Evolutionary conservation across 2,888 invertebrate species (phyloP), one percentile per base, ranked within the genome.

Genomic region (Andrena hattorfiana): DNA sequence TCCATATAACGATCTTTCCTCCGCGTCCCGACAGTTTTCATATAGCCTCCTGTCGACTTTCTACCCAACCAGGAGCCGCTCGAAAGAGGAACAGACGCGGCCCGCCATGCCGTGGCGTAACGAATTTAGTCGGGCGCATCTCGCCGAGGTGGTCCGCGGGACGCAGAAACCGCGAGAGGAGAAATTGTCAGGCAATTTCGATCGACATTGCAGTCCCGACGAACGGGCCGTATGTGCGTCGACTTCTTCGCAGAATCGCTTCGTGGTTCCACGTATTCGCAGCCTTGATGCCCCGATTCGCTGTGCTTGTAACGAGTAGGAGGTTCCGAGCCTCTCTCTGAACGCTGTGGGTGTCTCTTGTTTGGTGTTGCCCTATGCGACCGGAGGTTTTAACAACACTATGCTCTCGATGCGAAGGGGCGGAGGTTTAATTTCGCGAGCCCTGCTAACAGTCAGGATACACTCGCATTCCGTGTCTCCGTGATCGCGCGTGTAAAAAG

Each of bases 1-100:
- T 83, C 77, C 83, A 74, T 81, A 81, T 69, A 83, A 82, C 82
- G 83, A 77, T 83, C 83, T 75, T 83, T 83, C 83, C 74, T 60
- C 56, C 68, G 69, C 78, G 71, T 75, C 78, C 48, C 73, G 70
- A 78, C 84, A 75, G 77, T 75, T 83, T 83, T 83, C 83, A 71
- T 73, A 74, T 73, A 81, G 75, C 64, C 82, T 56, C 72, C 62
- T 73, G 66, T 83, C 72, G 77, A 83, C 83, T 83, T 83, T 83
- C 83, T 78, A 83, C 78, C 73, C 56, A 51, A 79, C 71, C 68
- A 72, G 54, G 66, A 74, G 66, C 66, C 63, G 48, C 28, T 80
- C 67, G 7, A 64, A 63, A 49, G 69, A 78, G 70, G 74, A 42
- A 74, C 35, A 62, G 49, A 73, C 73, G 56, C 66, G 13, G 23